A percentile compares a stretch with the other conserved stretches of the same genome.
Conservation (phyloP, 2,113 vertebrate species). For the Chloroceryle aenea region DNA sequence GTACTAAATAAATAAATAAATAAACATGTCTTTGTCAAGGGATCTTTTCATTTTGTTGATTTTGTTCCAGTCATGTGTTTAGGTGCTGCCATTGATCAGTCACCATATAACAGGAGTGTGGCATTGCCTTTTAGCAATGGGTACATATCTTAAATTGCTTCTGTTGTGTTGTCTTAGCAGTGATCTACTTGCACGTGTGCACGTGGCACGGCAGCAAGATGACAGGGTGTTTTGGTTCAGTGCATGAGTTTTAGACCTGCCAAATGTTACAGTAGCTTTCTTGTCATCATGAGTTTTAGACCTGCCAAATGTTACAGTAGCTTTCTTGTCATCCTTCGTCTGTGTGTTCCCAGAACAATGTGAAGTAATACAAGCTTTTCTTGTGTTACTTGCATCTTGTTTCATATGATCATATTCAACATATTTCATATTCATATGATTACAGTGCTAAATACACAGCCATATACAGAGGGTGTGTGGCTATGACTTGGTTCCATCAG, state of each 20-base stretch:
- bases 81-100: neutral
- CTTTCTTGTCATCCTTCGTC: neutral
- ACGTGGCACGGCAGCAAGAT: neutral
- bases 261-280: neutral
- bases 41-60: neutral
- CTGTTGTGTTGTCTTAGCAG: neutral
- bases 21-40: neutral
- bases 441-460: neutral
- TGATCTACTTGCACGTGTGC: neutral
- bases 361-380: neutral
- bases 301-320: neutral
- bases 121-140: fast-evolving
- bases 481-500: neutral
- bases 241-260: neutral
- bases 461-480: neutral
- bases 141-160: neutral
- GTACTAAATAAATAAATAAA: neutral
- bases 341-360: neutral
- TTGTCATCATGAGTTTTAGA: neutral
- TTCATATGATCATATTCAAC: neutral
- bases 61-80: neutral
- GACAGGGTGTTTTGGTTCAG: neutral
- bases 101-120: neutral
- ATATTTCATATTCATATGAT: no score
- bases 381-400: neutral